A percentile compares a stretch with the other conserved stretches of the same genome.
phyloP scores from a whole-genome alignment of 92 coral and sea anemone species.

The Parazoanthus swiftii region DNA sequence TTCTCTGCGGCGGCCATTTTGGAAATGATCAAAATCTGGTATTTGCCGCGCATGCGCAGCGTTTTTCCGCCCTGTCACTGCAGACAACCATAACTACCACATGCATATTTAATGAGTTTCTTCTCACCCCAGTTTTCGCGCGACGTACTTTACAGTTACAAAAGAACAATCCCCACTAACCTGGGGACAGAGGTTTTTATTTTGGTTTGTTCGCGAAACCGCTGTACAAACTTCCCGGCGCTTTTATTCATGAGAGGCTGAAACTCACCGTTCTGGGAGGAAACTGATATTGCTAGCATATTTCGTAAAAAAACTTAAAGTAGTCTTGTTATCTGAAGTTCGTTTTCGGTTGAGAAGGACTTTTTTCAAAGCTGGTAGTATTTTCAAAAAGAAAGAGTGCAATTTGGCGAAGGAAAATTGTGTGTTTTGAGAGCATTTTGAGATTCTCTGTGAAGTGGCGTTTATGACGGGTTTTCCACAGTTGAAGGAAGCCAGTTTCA shows the following conservation, averaged over 20 bases:
- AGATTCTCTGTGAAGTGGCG: neutral
- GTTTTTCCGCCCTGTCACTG: too few relatives aligned
- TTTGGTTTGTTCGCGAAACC: conserved; percentile 17
- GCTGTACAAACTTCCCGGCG: neutral
- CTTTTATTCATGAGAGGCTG: too few relatives aligned
- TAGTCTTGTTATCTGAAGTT: neutral
- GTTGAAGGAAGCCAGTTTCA: neutral
- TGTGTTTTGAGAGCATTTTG: neutral
- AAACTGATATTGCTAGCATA: neutral
- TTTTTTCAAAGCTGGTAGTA: neutral
- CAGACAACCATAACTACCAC: too few relatives aligned
- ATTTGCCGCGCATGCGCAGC: too few relatives aligned
- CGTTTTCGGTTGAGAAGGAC: neutral
- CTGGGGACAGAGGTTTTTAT: neutral
- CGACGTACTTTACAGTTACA: too few relatives aligned
- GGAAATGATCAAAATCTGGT: too few relatives aligned
- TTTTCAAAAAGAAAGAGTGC: too few relatives aligned
- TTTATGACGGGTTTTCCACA: neutral
- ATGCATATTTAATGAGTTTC: too few relatives aligned
- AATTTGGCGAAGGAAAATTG: neutral
- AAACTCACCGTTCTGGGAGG: neutral
- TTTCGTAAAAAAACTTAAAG: neutral
- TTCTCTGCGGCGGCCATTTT: too few relatives aligned
- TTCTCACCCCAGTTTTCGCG: too few relatives aligned
- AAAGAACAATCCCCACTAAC: too few relatives aligned